A percentile compares a stretch with the other conserved stretches of the same genome.
These are phyloP conservation scores for Hesperia comma DNA, from an alignment of 2,888 invertebrate genomes.

Conservation along the genomic window DNA sequence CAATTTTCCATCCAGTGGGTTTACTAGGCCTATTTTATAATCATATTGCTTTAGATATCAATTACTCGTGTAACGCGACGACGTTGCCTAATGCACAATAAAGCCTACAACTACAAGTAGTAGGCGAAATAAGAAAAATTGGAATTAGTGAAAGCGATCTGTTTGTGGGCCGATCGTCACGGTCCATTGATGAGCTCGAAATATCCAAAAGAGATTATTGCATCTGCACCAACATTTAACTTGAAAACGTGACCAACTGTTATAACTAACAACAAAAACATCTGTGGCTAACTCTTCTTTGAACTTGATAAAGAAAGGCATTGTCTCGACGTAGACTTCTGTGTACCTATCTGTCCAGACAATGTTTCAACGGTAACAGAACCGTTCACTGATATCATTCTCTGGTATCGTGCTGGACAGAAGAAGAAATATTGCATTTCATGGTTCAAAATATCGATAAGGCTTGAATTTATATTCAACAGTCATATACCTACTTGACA, in stretches of 20 bases:
- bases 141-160: slow-evolving; percentile 55
- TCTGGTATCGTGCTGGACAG: too few species aligned
- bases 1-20: too few species aligned
- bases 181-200: slow-evolving; percentile 47
- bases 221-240: slow-evolving; percentile 1
- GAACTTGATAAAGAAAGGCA: neutral
- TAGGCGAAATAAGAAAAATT: slow-evolving; percentile 43
- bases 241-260: slow-evolving; percentile 8
- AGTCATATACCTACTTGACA: too few species aligned
- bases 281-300: neutral
- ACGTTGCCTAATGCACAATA: slow-evolving; percentile 7
- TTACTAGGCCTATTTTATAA: too few species aligned
- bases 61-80: neutral
- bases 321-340: too few species aligned
- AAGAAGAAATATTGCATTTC: too few species aligned
- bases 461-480: too few species aligned
- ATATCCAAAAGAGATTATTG: slow-evolving; percentile 23
- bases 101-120: neutral
- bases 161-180: slow-evolving; percentile 51
- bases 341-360: too few species aligned
- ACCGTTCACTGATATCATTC: too few species aligned
- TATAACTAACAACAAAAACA: slow-evolving; percentile 5
- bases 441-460: too few species aligned
- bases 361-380: too few species aligned
- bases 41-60: too few species aligned